Base-by-base conservation (phyloP, 2,113 vertebrate genomes). In the Sorex fumeus region DNA sequence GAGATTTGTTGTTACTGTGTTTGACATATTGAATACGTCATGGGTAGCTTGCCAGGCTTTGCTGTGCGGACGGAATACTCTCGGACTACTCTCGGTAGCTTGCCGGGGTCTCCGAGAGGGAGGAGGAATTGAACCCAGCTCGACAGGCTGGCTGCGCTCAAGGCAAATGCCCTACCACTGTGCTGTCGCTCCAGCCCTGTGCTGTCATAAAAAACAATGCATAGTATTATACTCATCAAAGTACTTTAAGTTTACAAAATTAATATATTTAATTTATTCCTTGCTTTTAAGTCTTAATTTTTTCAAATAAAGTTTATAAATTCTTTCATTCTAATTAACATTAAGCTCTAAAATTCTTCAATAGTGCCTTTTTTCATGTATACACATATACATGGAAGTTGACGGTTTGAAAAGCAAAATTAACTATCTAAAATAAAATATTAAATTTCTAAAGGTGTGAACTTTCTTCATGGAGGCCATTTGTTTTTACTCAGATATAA, bases 241-340 rank as follows among this genome's bases (percentile, higher is more conserved):
- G 84, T 83, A 19, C 7, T 30, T 78, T 25, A 75, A n/a, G 47
- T 77, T 84, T n/a, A 40, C 43, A 36, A 80, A 84, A 75, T 76
- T 72, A 36, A 15, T 69, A 27, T 36, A 36, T 43, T 18, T 23
- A 28, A 64, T 64, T 19, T 77, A n/a, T 94, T 45, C 3, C 27
- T 70, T 72, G n/a, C 85, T 40, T 82, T 15, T 13, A 36, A 67
- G 79, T 36, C 3, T 77, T 79, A 66, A 10, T 67, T 91, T 66
- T 62, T 62, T 76, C 40, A 40, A 3, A 40, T 76, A 4, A 53
- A 34, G n/a, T n/a, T n/a, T n/a, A n/a, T n/a, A n/a, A 57, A 93
- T 62, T 82, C 1, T 90, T 88, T 25, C n/a, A 50, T 11, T 50
- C 10, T 66, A 34, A 79, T 43, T 64, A 71, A 72, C 45, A 53